Evolutionary conservation across 2,797 vertebrate genomes (phyloP).

Genomic region (Sparidentex hasta): DNA sequence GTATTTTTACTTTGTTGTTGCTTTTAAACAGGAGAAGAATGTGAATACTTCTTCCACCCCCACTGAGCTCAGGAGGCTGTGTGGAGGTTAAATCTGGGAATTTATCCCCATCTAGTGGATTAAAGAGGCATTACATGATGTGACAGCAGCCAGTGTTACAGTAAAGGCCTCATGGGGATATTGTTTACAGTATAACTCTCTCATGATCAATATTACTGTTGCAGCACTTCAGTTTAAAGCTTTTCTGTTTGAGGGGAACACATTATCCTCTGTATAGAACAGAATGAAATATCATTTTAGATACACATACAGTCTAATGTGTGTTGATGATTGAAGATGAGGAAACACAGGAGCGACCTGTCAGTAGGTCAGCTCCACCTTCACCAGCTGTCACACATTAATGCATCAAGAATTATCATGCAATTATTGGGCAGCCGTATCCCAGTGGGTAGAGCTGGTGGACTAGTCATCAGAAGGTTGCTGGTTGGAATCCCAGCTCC

Average conservation of each 20-base stretch:
- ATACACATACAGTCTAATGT: background rate
- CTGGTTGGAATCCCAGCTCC: too few relatives aligned
- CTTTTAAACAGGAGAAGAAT: too few relatives aligned
- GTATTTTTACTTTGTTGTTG: too few relatives aligned
- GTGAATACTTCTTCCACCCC: too few relatives aligned
- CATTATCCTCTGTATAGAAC: background rate
- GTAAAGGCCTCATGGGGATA: background rate
- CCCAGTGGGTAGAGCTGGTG: too few relatives aligned
- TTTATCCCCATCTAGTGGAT: slow-evolving; percentile 70
- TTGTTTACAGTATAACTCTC: background rate
- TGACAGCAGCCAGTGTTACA: background rate
- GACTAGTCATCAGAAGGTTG: too few relatives aligned
- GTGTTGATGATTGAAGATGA: background rate
- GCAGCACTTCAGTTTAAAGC: background rate
- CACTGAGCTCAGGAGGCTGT: background rate
- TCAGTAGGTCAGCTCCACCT: too few relatives aligned
- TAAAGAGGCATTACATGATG: background rate
- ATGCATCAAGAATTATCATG: too few relatives aligned
- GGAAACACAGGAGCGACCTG: background rate
- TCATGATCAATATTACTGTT: too few relatives aligned
- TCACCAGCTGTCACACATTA: too few relatives aligned
- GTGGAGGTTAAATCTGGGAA: slow-evolving; percentile 10
- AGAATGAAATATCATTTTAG: background rate
- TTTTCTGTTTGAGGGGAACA: background rate
- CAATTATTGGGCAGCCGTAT: too few relatives aligned